A percentile compares a stretch with the other conserved stretches of the same genome.
Evolutionary conservation across 2,888 invertebrate species (phyloP).

Genomic region (Lutraria lutraria): DNA sequence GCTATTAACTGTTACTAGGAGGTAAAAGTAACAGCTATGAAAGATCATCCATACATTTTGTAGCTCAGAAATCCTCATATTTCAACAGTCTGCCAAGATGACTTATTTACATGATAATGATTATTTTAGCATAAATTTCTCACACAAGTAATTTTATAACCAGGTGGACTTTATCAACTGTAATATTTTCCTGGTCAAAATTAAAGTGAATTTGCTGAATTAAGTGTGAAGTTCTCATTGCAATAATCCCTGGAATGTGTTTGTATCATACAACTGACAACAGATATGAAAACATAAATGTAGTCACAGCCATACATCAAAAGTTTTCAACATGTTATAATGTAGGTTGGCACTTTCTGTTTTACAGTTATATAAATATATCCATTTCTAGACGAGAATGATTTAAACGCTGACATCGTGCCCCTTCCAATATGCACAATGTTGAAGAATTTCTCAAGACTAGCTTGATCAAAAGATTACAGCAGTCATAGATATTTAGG

Average conservation of each 20-base stretch:
- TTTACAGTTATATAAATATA: conserved; percentile 4
- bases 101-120: conserved; percentile 32
- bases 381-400: background rate
- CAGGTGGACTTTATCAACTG: conserved; percentile 38
- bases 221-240: background rate
- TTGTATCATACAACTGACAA: background rate
- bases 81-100: conserved; percentile 36
- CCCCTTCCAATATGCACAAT: background rate
- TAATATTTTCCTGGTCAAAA: conserved; percentile 45
- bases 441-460: background rate
- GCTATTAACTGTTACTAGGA: background rate
- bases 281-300: background rate
- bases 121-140: conserved; percentile 35
- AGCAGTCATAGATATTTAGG: background rate
- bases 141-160: conserved; percentile 24
- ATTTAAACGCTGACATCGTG: background rate
- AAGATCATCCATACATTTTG: conserved; percentile 17
- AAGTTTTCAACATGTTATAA: background rate
- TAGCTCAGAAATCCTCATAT: background rate
- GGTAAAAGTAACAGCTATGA: conserved; percentile 12
- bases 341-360: background rate
- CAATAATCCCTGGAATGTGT: conserved; percentile 19
- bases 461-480: background rate
- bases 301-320: conserved; percentile 18
- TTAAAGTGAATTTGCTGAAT: background rate